Evolutionary conservation across 2,113 vertebrate species (phyloP).

Genomic region (Anas platyrhynchos): DNA sequence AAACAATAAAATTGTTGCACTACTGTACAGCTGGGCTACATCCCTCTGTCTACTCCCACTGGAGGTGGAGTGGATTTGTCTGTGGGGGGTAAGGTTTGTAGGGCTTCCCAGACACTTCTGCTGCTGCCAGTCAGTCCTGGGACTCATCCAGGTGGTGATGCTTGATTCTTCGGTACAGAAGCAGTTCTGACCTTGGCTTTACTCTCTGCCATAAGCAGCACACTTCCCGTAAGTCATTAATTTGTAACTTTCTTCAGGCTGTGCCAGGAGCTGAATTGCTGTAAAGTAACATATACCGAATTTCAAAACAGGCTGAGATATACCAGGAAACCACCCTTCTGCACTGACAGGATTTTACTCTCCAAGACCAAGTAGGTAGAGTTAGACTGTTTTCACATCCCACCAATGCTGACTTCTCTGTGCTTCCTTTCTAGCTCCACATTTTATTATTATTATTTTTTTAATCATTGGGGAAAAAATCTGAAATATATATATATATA

Average conservation of each 20-base stretch:
- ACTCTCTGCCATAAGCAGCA: neutral
- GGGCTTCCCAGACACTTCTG: neutral
- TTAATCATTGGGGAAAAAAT: neutral
- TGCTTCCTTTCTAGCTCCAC: neutral
- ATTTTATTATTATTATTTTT: neutral
- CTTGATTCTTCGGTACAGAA: neutral
- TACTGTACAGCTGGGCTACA: neutral
- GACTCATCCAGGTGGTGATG: neutral
- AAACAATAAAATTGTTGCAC: neutral
- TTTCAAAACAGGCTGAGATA: neutral
- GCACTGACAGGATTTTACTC: neutral
- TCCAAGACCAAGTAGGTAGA: neutral
- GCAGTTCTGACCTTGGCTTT: neutral
- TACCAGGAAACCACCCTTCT: neutral
- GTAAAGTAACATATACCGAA: neutral
- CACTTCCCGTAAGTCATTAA: constrained; percentile 4
- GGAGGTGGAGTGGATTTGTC: neutral
- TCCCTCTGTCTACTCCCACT: neutral
- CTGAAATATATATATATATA: neutral
- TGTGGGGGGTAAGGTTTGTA: neutral
- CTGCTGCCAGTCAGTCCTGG: neutral
- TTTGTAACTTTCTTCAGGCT: constrained; percentile 24
- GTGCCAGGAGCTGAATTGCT: neutral
- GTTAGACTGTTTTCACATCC: neutral
- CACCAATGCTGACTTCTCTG: neutral